These are phyloP conservation scores for Sinocyclocheilus anshuiensis DNA, from an alignment of 2,113 vertebrate species.

Conservation along the genomic window DNA sequence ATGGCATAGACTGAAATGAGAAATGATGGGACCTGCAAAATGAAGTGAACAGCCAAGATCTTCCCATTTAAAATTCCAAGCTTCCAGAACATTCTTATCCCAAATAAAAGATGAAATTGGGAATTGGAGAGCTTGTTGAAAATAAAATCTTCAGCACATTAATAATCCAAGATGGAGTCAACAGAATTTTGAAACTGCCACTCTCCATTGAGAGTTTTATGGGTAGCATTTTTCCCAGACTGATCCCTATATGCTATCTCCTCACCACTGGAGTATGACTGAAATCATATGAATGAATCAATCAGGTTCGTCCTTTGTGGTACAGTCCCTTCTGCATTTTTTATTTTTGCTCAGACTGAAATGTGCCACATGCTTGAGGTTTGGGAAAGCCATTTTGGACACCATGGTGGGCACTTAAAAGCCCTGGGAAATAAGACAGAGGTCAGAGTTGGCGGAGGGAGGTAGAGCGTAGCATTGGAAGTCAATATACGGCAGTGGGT, in stretches of 20 bases:
- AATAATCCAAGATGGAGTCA: conserved; percentile 20
- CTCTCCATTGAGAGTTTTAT: conserved; percentile 11
- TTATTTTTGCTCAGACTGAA: conserved; percentile 1
- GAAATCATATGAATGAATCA: conserved; percentile 56
- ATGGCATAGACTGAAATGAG: background rate
- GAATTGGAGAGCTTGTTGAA: background rate
- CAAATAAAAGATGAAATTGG: background rate
- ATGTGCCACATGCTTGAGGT: conserved; percentile 19
- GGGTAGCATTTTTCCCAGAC: background rate
- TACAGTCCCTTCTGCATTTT: conserved; percentile 54
- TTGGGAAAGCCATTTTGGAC: conserved; percentile 60
- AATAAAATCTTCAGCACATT: conserved; percentile 3
- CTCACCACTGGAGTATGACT: conserved; percentile 28
- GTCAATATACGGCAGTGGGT: conserved; percentile 59
- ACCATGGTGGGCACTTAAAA: conserved; percentile 61
- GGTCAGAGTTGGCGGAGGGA: conserved; percentile 58
- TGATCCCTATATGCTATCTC: conserved; percentile 47
- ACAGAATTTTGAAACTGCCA: conserved; percentile 25
- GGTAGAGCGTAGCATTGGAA: conserved; percentile 58
- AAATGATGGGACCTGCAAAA: background rate
- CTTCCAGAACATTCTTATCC: background rate
- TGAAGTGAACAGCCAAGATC: too few relatives aligned
- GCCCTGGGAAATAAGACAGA: conserved; percentile 61
- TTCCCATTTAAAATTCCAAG: conserved; percentile 7
- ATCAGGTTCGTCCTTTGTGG: conserved; percentile 51